A percentile compares a stretch with the other conserved stretches of the same genome.
These are phyloP conservation scores for Drosophila parabipectinata DNA, from an alignment of 1,140 invertebrate genomes.

Conservation along the genomic window DNA sequence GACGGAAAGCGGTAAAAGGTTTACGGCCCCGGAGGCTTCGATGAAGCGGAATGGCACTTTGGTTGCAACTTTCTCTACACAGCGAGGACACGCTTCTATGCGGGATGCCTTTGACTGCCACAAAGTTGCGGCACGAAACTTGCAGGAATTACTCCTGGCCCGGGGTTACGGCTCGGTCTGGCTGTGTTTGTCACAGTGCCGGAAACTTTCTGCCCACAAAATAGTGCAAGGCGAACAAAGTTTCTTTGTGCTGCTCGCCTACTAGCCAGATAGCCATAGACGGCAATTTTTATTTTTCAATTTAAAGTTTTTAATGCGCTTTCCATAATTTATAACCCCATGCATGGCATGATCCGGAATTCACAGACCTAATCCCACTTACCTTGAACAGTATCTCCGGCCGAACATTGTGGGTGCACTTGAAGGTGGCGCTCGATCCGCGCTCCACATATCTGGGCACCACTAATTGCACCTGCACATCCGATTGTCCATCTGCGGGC, in stretches of 20 bases:
- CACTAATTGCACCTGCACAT: constrained; percentile 77
- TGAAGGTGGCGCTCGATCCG: constrained; percentile 85
- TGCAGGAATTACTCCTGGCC: constrained; percentile 34
- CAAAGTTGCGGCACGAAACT: constrained; percentile 60
- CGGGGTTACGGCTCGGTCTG: constrained; percentile 19
- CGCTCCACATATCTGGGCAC: constrained; percentile 82
- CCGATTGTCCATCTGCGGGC: constrained; percentile 83
- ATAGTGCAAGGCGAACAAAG: constrained; percentile 65
- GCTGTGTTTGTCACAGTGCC: constrained; percentile 38
- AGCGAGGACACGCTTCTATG: constrained; percentile 16
- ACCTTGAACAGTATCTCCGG: constrained; percentile 88
- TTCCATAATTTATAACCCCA: constrained; percentile 45
- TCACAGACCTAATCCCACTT: constrained; percentile 41
- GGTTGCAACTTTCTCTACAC: constrained; percentile 50
- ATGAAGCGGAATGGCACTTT: constrained; percentile 44
- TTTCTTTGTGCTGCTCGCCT: constrained; percentile 26
- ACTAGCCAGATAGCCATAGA: neutral
- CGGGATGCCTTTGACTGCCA: constrained; percentile 42
- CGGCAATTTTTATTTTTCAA: constrained; percentile 62
- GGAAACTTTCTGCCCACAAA: constrained; percentile 49
- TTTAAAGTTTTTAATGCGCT: constrained; percentile 60
- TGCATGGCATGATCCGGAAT: constrained; percentile 26
- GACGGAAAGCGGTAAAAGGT: constrained; percentile 55
- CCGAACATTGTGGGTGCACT: constrained; percentile 87
- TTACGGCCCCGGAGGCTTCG: constrained; percentile 25